Evolutionary conservation across 2,113 vertebrate species (phyloP), one percentile per base, ranked within the genome.

Genomic region (Poicephalus gulielmi): DNA sequence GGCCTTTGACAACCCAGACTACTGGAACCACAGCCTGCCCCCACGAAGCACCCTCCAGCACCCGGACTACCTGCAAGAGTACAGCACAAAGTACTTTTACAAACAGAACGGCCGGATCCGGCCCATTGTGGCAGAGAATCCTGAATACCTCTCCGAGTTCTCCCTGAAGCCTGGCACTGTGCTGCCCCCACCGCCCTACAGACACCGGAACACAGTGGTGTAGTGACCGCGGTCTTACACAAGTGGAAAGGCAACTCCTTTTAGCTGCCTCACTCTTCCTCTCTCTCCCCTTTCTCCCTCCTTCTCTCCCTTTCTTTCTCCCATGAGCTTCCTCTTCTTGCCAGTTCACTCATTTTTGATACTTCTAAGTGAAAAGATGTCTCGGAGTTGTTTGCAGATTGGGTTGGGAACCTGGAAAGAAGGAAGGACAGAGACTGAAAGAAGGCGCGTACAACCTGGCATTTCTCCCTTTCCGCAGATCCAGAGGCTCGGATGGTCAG

Each of bases 151-250:
- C 98, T 98, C 99, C 0, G 99, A 99, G 97, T 99, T 99, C 97
- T 98, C 99, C 27, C 96, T 99, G 95, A 99, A 99, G 94, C 98
- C 99, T 30, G 99, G 99, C 97, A 97, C 98, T 31, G 98, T 99
- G 93, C 97, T 99, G 97, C 99, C 99, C 12, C 99, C 99, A 7
- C 99, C 99, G 1, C 99, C 99, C 50, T 99, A 99, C 98, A 98
- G 99, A 96, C 99, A 99, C 98, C 98, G 99, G 88, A 99, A 99
- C 63, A 99, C 99, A 60, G 99, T 99, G 98, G 99, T 99, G 97
- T 99, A 98, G 98, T 35, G 88, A 66, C 59, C n/a, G 17, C 47
- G 17, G 89, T 41, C 88, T 62, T 83, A 62, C 35, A 7, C 17
- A 88, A 55, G 84, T 68, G 77, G 91, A 94, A 94, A 97, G 93